phyloP scores from a whole-genome alignment of 2,797 vertebrate species.

The Phoeniculus purpureus region DNA sequence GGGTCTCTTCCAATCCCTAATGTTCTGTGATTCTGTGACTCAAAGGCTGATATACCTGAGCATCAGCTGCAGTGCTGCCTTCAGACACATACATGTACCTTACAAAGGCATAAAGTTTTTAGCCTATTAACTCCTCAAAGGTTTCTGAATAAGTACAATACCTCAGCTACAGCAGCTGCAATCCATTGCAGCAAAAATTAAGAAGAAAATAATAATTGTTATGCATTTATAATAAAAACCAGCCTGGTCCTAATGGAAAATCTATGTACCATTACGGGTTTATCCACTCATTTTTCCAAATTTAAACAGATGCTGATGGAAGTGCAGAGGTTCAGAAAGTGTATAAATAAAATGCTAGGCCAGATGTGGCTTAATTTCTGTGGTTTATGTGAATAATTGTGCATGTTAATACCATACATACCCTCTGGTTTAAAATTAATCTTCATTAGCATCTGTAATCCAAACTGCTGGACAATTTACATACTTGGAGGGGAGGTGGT shows the following conservation, averaged over 20 bases:
- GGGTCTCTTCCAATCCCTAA: too few relatives aligned
- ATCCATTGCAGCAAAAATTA: neutral
- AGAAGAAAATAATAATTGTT: neutral
- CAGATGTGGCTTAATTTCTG: neutral
- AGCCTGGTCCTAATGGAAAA: neutral
- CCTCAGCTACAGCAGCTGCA: neutral
- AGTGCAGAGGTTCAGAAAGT: neutral
- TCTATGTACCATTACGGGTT: neutral
- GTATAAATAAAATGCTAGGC: neutral
- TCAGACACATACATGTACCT: neutral
- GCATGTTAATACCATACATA: neutral
- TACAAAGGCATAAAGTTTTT: neutral
- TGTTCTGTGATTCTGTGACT: too few relatives aligned
- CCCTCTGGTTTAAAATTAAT: neutral
- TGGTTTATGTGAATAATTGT: neutral
- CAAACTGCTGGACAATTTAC: neutral
- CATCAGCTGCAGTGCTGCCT: neutral
- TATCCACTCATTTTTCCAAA: neutral
- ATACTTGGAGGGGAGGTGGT: fast-evolving
- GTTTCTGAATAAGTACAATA: neutral
- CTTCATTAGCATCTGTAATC: neutral
- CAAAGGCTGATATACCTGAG: neutral
- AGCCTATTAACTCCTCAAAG: neutral
- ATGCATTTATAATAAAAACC: neutral
- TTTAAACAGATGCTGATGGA: neutral